These are phyloP conservation scores for Spialia ferax DNA, from an alignment of 2,888 invertebrate species.

Conservation along the genomic window DNA sequence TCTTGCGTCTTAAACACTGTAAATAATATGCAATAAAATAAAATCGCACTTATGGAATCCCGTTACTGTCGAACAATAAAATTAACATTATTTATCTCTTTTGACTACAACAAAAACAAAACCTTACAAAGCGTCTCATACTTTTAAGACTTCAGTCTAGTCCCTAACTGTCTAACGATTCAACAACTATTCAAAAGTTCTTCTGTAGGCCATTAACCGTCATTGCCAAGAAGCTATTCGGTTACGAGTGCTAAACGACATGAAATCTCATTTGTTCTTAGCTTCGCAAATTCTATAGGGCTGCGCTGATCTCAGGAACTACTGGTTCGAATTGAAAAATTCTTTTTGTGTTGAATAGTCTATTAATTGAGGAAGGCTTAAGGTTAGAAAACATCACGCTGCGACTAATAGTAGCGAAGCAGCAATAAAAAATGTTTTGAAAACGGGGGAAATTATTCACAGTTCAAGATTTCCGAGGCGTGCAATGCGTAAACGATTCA, in stretches of 20 bases:
- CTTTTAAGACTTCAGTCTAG: conserved; percentile 33
- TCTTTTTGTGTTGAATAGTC: no score
- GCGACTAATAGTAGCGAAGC: no score
- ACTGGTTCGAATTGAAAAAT: no score
- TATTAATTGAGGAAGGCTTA: no score
- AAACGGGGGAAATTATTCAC: no score
- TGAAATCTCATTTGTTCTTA: conserved; percentile 67
- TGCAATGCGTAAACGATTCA: no score
- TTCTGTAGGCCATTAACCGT: conserved; percentile 36
- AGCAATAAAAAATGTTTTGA: no score
- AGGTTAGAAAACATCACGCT: no score
- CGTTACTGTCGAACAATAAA: not conserved
- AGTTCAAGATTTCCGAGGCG: no score
- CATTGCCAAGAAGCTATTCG: conserved; percentile 42
- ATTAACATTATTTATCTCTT: conserved; percentile 14
- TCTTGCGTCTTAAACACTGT: no score
- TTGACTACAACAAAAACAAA: conserved; percentile 11
- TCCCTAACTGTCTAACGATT: conserved; percentile 34
- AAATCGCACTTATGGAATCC: not conserved
- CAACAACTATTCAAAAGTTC: conserved; percentile 37
- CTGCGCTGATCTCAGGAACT: no score
- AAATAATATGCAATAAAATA: not conserved
- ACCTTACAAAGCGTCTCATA: conserved; percentile 2
- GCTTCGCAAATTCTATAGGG: conserved; percentile 67
- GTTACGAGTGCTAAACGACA: conserved; percentile 46